A percentile compares a stretch with the other conserved stretches of the same genome.
Evolutionary conservation across 2,113 vertebrate species (phyloP).

Genomic region (Macquaria ambigua): DNA sequence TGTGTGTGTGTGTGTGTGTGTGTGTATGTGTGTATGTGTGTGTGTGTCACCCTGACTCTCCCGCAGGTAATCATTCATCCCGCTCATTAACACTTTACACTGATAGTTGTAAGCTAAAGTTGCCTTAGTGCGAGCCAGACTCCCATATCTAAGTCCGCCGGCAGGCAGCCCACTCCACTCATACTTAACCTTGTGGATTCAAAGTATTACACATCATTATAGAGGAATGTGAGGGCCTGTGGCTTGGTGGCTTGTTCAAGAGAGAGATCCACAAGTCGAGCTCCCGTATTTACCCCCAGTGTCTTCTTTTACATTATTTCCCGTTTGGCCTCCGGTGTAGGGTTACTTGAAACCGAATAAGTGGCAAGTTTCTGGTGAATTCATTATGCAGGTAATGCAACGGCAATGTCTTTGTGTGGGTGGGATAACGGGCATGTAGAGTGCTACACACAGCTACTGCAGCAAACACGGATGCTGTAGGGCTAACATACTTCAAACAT

Average conservation of each 20-base stretch:
- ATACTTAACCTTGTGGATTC: conserved; percentile 65
- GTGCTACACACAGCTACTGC: conserved; percentile 1
- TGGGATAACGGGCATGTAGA: conserved; percentile 37
- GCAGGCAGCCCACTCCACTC: conserved; percentile 54
- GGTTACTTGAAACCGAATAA: conserved; percentile 53
- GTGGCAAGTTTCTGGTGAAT: conserved; percentile 47
- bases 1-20: neutral
- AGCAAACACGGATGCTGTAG: conserved; percentile 6
- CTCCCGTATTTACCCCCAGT: conserved; percentile 46
- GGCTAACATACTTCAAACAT: conserved; percentile 15
- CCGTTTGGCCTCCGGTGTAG: conserved; percentile 40
- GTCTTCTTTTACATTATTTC: conserved; percentile 47
- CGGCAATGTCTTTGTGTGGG: conserved; percentile 40
- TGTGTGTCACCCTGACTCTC: conserved; percentile 11
- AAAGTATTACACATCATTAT: conserved; percentile 71
- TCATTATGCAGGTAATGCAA: conserved; percentile 61
- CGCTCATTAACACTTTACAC: conserved; percentile 45
- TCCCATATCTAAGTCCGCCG: conserved; percentile 40
- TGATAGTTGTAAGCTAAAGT: conserved; percentile 46
- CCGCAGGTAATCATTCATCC: conserved; percentile 33
- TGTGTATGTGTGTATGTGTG: neutral
- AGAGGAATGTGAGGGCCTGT: conserved; percentile 64
- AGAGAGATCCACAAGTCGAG: conserved; percentile 50
- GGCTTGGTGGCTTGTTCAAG: conserved; percentile 55
- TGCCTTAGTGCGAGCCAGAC: conserved; percentile 44